These are phyloP conservation scores for Montipora capricornis DNA, from an alignment of 64 coral and sea anemone genomes.

Conservation along the genomic window DNA sequence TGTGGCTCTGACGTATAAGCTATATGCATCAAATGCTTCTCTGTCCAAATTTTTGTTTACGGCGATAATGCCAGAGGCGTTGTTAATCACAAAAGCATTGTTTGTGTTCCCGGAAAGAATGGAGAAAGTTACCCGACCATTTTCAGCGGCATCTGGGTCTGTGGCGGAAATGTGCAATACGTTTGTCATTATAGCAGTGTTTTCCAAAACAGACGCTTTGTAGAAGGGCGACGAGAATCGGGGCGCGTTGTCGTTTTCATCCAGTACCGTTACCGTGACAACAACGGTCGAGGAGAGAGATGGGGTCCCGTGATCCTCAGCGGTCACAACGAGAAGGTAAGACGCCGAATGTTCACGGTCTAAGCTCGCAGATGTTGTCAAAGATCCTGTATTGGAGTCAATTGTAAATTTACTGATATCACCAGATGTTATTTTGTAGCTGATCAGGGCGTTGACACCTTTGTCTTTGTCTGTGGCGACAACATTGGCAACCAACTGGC, in stretches of 20 bases:
- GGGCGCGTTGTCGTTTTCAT: slow-evolving; percentile 86
- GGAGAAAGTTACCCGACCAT: slow-evolving; percentile 60
- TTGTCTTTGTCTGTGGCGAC: slow-evolving; percentile 81
- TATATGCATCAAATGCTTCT: slow-evolving; percentile 55
- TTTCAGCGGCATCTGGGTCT: slow-evolving; percentile 73
- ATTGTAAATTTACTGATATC: slow-evolving; percentile 77
- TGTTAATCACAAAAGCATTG: slow-evolving; percentile 61
- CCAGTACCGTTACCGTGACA: slow-evolving; percentile 64
- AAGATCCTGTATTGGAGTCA: slow-evolving; percentile 53
- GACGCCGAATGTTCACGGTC: slow-evolving; percentile 77
- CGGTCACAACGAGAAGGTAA: slow-evolving; percentile 71
- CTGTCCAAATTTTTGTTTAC: slow-evolving; percentile 73
- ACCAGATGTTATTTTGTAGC: slow-evolving; percentile 75
- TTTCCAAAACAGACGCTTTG: slow-evolving; percentile 64
- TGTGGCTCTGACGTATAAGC: slow-evolving; percentile 59
- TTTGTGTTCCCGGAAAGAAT: slow-evolving; percentile 57
- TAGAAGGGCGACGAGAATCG: slow-evolving; percentile 47
- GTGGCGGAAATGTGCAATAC: slow-evolving; percentile 63
- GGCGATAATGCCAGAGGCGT: slow-evolving; percentile 51
- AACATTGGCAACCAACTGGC: slow-evolving; percentile 54
- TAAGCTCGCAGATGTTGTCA: slow-evolving; percentile 61
- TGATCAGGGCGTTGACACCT: slow-evolving; percentile 81
- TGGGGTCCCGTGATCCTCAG: slow-evolving; percentile 86
- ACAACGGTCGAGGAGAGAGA: slow-evolving; percentile 75
- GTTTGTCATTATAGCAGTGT: slow-evolving; percentile 64